Conservation (phyloP, 2,888 invertebrate genomes). For the Zaprionus obscuricornis region DNA sequence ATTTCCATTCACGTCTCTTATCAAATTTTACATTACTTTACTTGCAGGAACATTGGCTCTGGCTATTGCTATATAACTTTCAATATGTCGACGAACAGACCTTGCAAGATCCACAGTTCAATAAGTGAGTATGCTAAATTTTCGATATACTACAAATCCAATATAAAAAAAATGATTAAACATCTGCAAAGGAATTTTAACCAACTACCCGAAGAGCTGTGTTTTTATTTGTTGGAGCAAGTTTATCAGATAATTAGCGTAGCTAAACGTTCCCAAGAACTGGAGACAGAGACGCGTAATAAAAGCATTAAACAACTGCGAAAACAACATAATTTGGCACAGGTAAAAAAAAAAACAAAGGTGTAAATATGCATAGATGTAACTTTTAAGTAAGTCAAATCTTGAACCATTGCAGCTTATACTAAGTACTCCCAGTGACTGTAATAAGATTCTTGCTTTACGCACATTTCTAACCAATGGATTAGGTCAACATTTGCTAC, state of each 20-base stretch:
- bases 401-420: conserved; percentile 73
- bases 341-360: conserved; percentile 59
- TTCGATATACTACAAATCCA: no score
- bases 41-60: conserved; percentile 77
- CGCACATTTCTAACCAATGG: conserved; percentile 81
- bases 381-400: no score
- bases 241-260: conserved; percentile 82
- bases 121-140: conserved; percentile 52
- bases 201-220: conserved; percentile 81
- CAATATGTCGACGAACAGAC: conserved; percentile 68
- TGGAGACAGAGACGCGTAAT: conserved; percentile 42
- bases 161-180: no score
- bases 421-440: conserved; percentile 80
- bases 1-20: conserved; percentile 1
- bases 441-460: conserved; percentile 81
- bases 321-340: conserved; percentile 79
- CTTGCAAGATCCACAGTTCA: conserved; percentile 59
- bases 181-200: conserved; percentile 81
- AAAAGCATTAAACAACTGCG: conserved; percentile 63
- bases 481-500: conserved; percentile 80
- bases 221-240: conserved; percentile 80
- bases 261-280: conserved; percentile 69
- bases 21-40: not conserved
- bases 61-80: conserved; percentile 79
- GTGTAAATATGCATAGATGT: not conserved